Conservation (phyloP, 2,797 vertebrate species). For the Notolabrus celidotus region DNA sequence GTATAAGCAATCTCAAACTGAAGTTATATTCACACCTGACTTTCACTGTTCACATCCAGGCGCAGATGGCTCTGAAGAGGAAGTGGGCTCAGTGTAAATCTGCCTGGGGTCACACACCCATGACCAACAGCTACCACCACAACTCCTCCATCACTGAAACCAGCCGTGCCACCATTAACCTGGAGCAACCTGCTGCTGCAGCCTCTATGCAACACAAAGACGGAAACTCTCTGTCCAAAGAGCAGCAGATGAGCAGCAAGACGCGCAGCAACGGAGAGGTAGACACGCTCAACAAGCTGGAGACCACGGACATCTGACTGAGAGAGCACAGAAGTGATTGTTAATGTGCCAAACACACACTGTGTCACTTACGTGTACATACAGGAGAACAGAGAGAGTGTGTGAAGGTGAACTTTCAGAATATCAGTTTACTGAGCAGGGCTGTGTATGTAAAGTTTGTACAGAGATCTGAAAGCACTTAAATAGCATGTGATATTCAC, state of each 20-base stretch:
- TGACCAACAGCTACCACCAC: conserved; percentile 80
- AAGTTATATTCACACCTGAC: neutral
- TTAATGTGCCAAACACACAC: neutral
- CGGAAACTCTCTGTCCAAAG: conserved; percentile 38
- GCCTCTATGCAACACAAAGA: neutral
- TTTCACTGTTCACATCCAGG: conserved; percentile 62
- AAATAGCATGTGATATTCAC: conserved; percentile 28
- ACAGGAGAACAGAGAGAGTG: neutral
- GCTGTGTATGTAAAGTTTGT: conserved; percentile 32
- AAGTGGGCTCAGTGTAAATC: conserved; percentile 78
- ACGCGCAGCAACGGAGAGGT: conserved; percentile 44
- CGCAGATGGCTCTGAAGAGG: conserved; percentile 80
- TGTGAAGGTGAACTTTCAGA: conserved; percentile 16
- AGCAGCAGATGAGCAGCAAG: conserved; percentile 64
- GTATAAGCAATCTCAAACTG: neutral
- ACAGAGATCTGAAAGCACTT: conserved; percentile 32
- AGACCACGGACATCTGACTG: conserved; percentile 70
- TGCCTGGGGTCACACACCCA: conserved; percentile 74
- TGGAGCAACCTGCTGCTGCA: conserved; percentile 26
- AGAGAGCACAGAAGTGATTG: neutral
- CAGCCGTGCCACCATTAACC: conserved; percentile 71
- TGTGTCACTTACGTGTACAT: neutral
- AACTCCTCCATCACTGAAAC: conserved; percentile 82
- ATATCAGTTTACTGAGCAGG: conserved; percentile 7
- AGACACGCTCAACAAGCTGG: conserved; percentile 42